Evolutionary conservation across 2,888 invertebrate species (phyloP).

Genomic region (Lysandra coridon): DNA sequence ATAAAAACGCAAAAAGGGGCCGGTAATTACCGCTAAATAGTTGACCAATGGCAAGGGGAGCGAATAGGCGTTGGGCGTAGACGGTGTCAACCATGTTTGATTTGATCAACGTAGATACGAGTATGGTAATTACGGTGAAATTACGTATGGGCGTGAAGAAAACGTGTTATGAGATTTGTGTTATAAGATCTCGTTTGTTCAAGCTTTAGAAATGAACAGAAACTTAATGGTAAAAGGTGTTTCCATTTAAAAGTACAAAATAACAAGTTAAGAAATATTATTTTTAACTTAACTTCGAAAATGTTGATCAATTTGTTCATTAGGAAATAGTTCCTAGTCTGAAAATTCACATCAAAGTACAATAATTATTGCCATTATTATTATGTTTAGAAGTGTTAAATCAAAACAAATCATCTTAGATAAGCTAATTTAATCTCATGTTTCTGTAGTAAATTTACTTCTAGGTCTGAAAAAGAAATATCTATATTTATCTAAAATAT

Average conservation of each 20-base stretch:
- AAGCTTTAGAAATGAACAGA: neutral
- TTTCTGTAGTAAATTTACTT: no score
- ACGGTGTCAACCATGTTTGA: constrained; percentile 19
- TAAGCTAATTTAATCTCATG: no score
- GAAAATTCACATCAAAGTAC: no score
- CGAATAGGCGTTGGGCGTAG: constrained; percentile 63
- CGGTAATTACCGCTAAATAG: constrained; percentile 2
- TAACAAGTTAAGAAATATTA: no score
- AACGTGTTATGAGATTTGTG: neutral
- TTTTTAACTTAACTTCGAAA: no score
- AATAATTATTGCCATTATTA: no score
- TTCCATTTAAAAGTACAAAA: neutral
- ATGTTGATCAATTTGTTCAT: no score
- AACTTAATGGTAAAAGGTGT: neutral
- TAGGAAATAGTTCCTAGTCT: no score
- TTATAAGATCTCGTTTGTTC: neutral
- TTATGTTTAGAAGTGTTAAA: no score
- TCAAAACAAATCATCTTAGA: no score
- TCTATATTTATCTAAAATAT: neutral
- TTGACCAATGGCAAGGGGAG: constrained; percentile 26
- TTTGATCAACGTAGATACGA: constrained; percentile 10
- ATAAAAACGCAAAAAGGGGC: constrained; percentile 15
- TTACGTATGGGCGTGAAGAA: neutral
- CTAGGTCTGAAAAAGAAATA: neutral
- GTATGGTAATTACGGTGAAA: constrained; percentile 11